These are phyloP conservation scores for Akabosia matsudoensis DNA, from an alignment of 1,140 invertebrate genomes.

Conservation along the genomic window DNA sequence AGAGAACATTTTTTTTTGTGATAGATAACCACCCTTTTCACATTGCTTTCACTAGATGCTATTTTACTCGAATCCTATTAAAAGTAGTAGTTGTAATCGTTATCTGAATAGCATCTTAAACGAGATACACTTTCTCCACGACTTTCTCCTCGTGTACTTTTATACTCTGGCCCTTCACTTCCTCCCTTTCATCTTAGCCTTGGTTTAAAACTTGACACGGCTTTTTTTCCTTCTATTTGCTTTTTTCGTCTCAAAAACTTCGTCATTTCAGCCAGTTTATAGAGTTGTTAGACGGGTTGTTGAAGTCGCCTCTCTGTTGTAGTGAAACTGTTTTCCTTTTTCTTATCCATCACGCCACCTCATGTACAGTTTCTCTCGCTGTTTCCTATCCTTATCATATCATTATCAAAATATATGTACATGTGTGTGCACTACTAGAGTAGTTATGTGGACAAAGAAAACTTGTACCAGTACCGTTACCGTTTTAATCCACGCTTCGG, in stretches of 20 bases:
- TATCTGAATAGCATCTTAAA: slow-evolving; percentile 11
- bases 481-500: not conserved
- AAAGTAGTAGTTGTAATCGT: slow-evolving; percentile 15
- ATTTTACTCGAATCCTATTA: not conserved
- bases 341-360: not conserved
- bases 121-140: no score
- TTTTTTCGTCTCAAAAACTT: no score
- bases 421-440: no score
- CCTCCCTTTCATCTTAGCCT: not conserved
- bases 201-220: not conserved
- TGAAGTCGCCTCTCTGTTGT: no score
- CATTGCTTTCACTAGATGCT: not conserved
- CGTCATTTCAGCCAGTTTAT: no score
- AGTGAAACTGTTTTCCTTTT: no score
- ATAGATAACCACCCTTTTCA: not conserved
- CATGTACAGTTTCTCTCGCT: not conserved
- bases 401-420: no score
- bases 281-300: no score
- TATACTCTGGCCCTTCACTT: no score
- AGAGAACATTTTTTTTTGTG: not conserved
- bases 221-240: not conserved
- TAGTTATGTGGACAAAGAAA: no score
- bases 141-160: no score
- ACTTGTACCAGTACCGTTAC: not conserved
- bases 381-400: not conserved